Conservation (phyloP, 2,888 invertebrate genomes). For the Abrostola tripartita region DNA sequence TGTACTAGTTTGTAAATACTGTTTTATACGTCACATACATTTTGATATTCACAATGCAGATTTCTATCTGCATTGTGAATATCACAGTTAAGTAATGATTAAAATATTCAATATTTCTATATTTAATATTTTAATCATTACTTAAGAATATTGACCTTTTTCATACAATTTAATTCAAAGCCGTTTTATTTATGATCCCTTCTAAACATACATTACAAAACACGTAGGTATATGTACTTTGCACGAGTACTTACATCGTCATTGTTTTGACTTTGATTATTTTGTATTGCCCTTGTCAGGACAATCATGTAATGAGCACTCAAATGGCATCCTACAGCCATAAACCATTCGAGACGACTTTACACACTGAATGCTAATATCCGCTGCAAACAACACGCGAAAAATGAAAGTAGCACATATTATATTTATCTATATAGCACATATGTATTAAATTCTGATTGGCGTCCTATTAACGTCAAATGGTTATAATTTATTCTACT, state of each 20-base stretch:
- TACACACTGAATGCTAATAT: constrained; percentile 25
- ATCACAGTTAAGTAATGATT: no score
- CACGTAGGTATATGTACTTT: no score
- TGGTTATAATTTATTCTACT: constrained; percentile 42
- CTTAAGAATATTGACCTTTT: no score
- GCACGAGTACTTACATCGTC: not conserved
- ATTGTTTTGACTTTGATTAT: not conserved
- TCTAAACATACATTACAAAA: no score
- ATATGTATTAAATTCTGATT: constrained; percentile 28
- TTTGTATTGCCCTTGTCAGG: not conserved
- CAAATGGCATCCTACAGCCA: constrained; percentile 6
- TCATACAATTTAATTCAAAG: no score
- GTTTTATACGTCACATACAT: no score
- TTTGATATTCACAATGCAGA: no score
- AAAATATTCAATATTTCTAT: no score
- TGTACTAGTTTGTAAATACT: no score
- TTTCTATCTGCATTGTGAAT: no score
- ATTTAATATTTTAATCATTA: no score
- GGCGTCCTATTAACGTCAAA: constrained; percentile 43
- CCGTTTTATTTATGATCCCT: no score
- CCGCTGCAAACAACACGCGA: constrained; percentile 23
- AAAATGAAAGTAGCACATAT: constrained; percentile 37
- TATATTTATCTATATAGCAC: constrained; percentile 18
- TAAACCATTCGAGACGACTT: constrained; percentile 11
- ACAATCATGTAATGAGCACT: not conserved